Evolutionary conservation across 2,888 invertebrate genomes (phyloP).

Genomic region (Melieria omissa): DNA sequence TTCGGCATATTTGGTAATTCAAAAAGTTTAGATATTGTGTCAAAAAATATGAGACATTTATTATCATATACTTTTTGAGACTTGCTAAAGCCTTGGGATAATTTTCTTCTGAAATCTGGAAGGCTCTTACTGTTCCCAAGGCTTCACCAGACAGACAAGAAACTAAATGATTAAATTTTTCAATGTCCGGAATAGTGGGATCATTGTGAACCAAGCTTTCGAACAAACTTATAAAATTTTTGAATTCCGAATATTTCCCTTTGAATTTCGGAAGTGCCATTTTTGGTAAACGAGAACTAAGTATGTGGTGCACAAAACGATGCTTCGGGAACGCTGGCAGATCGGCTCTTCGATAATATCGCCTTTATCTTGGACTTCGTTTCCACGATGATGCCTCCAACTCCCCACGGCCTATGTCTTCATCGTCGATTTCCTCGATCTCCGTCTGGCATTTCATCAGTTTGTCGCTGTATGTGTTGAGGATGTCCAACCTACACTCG

Average conservation of each 20-base stretch:
- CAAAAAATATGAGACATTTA: conserved; percentile 41
- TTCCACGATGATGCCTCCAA: conserved; percentile 2
- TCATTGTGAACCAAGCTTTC: conserved; percentile 30
- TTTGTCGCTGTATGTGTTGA: not conserved
- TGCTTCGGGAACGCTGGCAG: not conserved
- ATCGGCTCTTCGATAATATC: not conserved
- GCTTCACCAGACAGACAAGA: conserved; percentile 42
- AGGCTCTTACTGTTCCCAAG: conserved; percentile 39
- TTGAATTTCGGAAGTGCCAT: conserved; percentile 36
- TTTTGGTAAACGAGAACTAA: conserved; percentile 31
- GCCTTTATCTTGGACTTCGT: not conserved
- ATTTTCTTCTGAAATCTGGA: conserved; percentile 38
- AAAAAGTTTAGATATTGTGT: conserved; percentile 40
- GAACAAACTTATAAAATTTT: conserved; percentile 36
- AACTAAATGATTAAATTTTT: conserved; percentile 38
- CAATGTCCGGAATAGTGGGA: conserved; percentile 33
- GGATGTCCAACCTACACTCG: not conserved
- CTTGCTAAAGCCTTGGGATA: conserved; percentile 35
- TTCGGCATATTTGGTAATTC: conserved; percentile 40
- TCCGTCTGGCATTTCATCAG: conserved; percentile 2
- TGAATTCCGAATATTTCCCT: conserved; percentile 33
- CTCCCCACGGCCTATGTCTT: not conserved
- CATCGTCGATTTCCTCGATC: not conserved
- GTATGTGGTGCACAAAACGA: not conserved
- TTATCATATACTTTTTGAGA: conserved; percentile 38